These are phyloP conservation scores for Tauraco erythrolophus DNA, from an alignment of 2,113 vertebrate species.

Conservation along the genomic window DNA sequence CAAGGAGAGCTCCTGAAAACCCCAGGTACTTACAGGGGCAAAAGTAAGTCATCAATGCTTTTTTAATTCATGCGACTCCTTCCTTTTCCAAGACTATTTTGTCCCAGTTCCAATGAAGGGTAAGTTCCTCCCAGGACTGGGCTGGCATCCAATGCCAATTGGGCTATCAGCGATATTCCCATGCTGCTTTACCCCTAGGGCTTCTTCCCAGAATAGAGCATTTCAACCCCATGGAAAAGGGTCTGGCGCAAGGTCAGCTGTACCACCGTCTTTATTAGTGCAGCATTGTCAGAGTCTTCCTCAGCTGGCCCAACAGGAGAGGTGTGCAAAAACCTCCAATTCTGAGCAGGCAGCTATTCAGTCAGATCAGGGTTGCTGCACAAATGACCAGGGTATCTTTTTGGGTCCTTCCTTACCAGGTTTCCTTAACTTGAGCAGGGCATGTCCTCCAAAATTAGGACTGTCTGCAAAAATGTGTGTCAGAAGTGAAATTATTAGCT, in stretches of 20 bases:
- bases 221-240: neutral
- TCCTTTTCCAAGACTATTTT: neutral
- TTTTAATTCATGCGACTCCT: neutral
- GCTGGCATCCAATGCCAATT: neutral
- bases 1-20: neutral
- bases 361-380: neutral
- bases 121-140: neutral
- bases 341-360: neutral
- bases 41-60: neutral
- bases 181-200: neutral
- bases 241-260: neutral
- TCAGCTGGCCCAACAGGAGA: neutral
- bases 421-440: neutral
- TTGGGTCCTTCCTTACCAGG: neutral
- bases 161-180: neutral
- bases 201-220: neutral
- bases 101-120: neutral
- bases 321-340: neutral
- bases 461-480: fast-evolving
- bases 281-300: neutral
- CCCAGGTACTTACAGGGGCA: fast-evolving
- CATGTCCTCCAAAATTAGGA: neutral
- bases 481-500: neutral
- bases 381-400: neutral
- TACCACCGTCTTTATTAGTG: neutral